A percentile compares a stretch with the other conserved stretches of the same genome.
Conservation (phyloP, 1,140 invertebrate genomes). For the Oscheius sp. region DNA sequence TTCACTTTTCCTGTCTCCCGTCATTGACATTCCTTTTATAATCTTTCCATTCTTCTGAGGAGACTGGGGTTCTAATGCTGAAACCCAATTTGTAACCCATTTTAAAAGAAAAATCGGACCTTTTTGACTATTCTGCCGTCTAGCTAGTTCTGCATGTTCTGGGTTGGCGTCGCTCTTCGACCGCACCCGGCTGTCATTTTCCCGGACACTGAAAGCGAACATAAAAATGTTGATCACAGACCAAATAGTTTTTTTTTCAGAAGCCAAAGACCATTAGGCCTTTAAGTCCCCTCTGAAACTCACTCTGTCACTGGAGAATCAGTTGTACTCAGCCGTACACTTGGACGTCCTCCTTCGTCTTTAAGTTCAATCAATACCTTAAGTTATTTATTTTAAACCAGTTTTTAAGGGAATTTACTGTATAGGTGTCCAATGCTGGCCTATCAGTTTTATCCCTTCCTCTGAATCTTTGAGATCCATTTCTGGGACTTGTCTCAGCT, state of each 20-base stretch:
- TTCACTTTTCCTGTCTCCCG: slow-evolving; percentile 70
- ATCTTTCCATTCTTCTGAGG: slow-evolving; percentile 32
- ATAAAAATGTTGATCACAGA: not conserved
- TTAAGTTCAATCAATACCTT: slow-evolving; percentile 33
- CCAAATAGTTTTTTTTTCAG: no score
- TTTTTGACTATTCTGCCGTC: slow-evolving; percentile 1
- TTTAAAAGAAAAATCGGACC: not conserved
- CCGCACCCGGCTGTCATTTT: slow-evolving; percentile 13
- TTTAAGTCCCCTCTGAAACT: no score
- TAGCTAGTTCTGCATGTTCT: slow-evolving; percentile 17
- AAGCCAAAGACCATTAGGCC: no score
- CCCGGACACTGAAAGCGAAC: not conserved
- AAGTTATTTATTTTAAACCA: not conserved
- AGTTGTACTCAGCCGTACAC: slow-evolving; percentile 19
- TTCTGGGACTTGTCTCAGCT: slow-evolving; percentile 9
- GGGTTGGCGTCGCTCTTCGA: slow-evolving; percentile 34
- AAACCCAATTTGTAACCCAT: not conserved
- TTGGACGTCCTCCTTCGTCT: slow-evolving; percentile 33
- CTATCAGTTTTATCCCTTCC: not conserved
- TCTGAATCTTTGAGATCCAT: slow-evolving; percentile 29
- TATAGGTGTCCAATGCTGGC: slow-evolving; percentile 19
- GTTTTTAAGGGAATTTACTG: not conserved
- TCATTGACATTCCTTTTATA: slow-evolving; percentile 10
- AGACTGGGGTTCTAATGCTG: slow-evolving; percentile 17
- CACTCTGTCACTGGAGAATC: slow-evolving; percentile 16